These are phyloP conservation scores for Heliconius congener DNA, from an alignment of 1,140 invertebrate genomes.

Conservation along the genomic window DNA sequence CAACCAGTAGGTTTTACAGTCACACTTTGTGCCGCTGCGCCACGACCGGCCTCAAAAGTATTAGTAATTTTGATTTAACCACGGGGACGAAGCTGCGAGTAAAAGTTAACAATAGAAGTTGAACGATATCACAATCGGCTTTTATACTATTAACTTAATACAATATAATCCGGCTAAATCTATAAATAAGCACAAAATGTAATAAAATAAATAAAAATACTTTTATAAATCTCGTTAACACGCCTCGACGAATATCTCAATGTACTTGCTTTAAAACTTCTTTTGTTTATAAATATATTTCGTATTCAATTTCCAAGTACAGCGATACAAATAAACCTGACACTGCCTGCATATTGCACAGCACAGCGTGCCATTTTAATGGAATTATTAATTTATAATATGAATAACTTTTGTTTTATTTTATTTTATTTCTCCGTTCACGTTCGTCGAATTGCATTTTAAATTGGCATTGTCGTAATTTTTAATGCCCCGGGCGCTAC, in stretches of 20 bases:
- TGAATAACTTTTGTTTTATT: not conserved
- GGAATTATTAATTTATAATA: not conserved
- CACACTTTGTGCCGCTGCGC: no score
- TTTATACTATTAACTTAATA: not conserved
- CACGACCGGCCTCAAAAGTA: no score
- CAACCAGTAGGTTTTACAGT: no score
- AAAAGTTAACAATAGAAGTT: not conserved
- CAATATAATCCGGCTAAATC: not conserved
- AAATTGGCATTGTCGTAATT: not conserved
- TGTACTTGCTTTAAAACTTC: not conserved
- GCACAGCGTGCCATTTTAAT: constrained; percentile 18
- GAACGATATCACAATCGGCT: not conserved
- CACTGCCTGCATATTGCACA: not conserved
- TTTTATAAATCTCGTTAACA: not conserved
- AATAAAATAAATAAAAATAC: not conserved
- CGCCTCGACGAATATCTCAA: not conserved
- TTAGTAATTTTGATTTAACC: no score
- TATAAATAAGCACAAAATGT: not conserved
- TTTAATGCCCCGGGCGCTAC: no score
- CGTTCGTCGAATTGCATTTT: not conserved
- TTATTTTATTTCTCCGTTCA: not conserved
- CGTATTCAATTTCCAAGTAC: constrained; percentile 10
- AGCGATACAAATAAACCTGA: constrained; percentile 16
- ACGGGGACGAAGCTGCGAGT: no score
- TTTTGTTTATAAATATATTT: constrained; percentile 11